These are phyloP conservation scores for Colletes latitarsis DNA, from an alignment of 1,140 invertebrate genomes.

Conservation along the genomic window DNA sequence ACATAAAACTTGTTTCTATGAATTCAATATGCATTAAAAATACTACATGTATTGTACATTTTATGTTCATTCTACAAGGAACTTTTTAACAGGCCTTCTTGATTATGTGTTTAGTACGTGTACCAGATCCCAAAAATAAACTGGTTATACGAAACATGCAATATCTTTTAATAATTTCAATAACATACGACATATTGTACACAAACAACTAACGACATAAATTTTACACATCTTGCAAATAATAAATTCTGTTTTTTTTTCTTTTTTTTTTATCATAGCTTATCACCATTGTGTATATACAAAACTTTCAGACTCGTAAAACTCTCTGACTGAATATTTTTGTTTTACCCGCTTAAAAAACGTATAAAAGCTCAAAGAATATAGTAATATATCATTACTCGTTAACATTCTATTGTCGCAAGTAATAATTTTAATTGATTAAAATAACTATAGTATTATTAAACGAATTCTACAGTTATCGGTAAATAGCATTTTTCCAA, in stretches of 20 bases:
- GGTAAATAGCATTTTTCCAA: background rate
- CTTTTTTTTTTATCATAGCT: no score
- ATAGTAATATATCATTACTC: background rate
- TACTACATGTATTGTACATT: conserved; percentile 11
- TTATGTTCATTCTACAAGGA: conserved; percentile 3
- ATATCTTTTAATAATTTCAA: background rate
- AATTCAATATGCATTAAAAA: background rate
- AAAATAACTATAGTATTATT: background rate
- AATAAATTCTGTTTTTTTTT: background rate
- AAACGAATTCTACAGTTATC: background rate
- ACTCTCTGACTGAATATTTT: background rate
- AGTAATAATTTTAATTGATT: background rate
- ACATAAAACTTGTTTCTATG: background rate
- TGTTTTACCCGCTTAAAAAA: no score
- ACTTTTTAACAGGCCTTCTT: background rate
- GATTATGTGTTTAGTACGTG: background rate
- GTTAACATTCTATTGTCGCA: background rate
- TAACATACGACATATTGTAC: background rate
- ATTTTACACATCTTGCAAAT: background rate
- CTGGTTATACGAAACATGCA: conserved; percentile 5
- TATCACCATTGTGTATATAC: background rate
- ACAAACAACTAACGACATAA: background rate
- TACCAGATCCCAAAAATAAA: conserved; percentile 29
- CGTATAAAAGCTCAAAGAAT: background rate
- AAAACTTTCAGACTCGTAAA: background rate